Evolutionary conservation across 2,113 vertebrate species (phyloP).

Genomic region (Psittacus erithacus): DNA sequence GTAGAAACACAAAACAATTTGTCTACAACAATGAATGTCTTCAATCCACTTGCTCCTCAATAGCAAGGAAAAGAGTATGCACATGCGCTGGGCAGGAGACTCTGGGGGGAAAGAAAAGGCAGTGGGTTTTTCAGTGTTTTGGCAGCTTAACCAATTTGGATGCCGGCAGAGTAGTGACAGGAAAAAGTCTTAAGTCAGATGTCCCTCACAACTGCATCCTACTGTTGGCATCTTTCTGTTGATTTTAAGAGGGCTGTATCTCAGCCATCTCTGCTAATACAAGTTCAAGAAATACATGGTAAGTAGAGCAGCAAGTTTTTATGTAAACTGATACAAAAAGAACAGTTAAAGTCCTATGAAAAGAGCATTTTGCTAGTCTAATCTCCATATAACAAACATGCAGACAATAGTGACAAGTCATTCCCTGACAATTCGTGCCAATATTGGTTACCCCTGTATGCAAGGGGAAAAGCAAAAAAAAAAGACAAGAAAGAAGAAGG

Average conservation of each 20-base stretch:
- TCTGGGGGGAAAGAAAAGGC: background rate
- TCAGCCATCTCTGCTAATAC: background rate
- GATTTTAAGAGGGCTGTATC: background rate
- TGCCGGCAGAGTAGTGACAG: background rate
- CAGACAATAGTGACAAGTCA: fast-evolving
- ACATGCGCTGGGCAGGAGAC: background rate
- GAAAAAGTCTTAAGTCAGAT: background rate
- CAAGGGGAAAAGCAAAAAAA: no score
- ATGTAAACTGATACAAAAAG: background rate
- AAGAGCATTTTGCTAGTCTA: background rate
- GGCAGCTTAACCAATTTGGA: background rate
- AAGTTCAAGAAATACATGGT: background rate
- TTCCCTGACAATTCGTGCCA: background rate
- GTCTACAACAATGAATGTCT: background rate
- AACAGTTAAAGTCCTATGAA: background rate
- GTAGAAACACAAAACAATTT: background rate
- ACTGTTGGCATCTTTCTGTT: background rate
- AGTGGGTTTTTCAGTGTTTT: background rate
- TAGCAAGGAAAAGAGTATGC: background rate
- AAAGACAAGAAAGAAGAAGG: no score
- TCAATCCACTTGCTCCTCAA: background rate
- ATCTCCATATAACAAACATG: background rate
- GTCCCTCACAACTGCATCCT: background rate
- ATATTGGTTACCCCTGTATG: no score
- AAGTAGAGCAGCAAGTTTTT: background rate